Base-by-base conservation (phyloP, 2,888 invertebrate genomes). In the Polydrusus pterygomalis region DNA sequence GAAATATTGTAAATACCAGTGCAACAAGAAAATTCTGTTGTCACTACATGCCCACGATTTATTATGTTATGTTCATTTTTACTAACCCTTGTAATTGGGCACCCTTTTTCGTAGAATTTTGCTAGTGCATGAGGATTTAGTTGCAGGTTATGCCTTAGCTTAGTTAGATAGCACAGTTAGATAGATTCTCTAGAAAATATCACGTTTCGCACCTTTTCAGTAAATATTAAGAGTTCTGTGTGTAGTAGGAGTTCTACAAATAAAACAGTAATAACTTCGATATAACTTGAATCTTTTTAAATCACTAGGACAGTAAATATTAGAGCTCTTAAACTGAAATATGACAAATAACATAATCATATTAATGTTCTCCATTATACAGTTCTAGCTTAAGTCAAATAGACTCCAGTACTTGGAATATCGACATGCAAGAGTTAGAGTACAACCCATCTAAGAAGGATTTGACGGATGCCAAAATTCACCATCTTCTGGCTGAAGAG, bases 361-460 rank as follows among this genome's bases (percentile, higher is more conserved):
- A n/a, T 18, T 51, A 49, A 49, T 5, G 2, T 6, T 43, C 2
- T 15, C 73, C 56, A 67, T 77, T 15, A 89, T 89, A 70, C 88
- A 95, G 95, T 87, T 94, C 94, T 78, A 96, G 95, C 88, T 93
- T 95, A 86, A 95, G 94, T 84, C 95, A 96, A 88, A 89, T 95
- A 86, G 96, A 96, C 86, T 91, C 93, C 0, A 95, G 95, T 79
- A 94, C 93, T 0, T 95, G 96, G 92, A 97, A 97, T 87, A 92
- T 97, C 83, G 97, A 97, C 85, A 94, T 97, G 91, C 96, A 96
- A 86, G 97, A 97, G 85, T 88, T 97, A 84, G 96, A 97, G 85
- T 97, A 97, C 86, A 96, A 95, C 89, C 96, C 96, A 67, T 95
- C 96, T 72, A 94, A 94, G 86, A 97, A 96, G 87, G 97, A 97